These are phyloP conservation scores for Neostethus bicornis DNA, from an alignment of 2,797 vertebrate species.

Conservation along the genomic window DNA sequence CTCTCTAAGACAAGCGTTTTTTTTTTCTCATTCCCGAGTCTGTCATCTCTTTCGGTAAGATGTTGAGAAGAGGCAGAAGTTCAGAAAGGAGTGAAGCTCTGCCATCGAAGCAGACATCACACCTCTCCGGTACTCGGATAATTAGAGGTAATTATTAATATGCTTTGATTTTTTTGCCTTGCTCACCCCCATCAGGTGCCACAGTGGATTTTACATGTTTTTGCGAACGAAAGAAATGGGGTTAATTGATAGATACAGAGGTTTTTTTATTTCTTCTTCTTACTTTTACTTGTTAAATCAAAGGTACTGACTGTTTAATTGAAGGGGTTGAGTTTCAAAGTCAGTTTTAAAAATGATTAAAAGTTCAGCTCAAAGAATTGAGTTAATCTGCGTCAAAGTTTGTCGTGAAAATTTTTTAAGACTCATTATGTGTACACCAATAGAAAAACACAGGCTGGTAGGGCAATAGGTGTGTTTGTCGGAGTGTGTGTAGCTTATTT, in stretches of 20 bases:
- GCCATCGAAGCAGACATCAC: conserved; percentile 77
- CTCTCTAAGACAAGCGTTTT: conserved; percentile 62
- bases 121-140: conserved; percentile 78
- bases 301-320: conserved; percentile 73
- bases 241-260: conserved; percentile 78
- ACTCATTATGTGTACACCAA: background rate
- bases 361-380: conserved; percentile 62
- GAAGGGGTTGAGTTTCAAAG: conserved; percentile 62
- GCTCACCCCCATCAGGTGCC: conserved; percentile 74
- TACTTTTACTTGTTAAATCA: conserved; percentile 77
- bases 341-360: conserved; percentile 59
- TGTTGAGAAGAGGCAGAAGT: conserved; percentile 73
- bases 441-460: no score
- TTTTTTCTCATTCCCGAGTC: conserved; percentile 67
- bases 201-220: conserved; percentile 74
- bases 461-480: no score
- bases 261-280: conserved; percentile 55
- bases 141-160: conserved; percentile 87
- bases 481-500: no score
- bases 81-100: conserved; percentile 70
- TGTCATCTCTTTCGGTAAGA: conserved; percentile 71
- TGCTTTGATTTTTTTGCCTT: conserved; percentile 81
- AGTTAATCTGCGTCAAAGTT: conserved; percentile 45
- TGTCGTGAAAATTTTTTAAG: conserved; percentile 23
- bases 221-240: conserved; percentile 79